phyloP scores from a whole-genome alignment of 1,140 invertebrate species.

The Drosophila bipectinata region DNA sequence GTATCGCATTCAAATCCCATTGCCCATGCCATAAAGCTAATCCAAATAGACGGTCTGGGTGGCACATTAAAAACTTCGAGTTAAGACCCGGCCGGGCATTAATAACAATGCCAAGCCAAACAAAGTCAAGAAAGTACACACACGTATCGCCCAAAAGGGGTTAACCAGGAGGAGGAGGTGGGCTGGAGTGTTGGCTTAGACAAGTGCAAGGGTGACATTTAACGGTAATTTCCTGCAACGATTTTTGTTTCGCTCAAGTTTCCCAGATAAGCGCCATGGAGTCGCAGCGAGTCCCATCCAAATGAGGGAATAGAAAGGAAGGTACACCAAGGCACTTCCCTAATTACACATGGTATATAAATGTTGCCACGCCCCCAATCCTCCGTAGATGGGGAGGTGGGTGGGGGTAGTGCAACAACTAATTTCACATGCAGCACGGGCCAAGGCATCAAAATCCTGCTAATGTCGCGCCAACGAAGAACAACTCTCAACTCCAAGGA shows the following conservation, averaged over 20 bases:
- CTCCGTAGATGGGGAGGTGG: no score
- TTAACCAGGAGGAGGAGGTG: neutral
- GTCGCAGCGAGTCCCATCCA: neutral
- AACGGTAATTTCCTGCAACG: slow-evolving; percentile 68
- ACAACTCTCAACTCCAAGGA: slow-evolving; percentile 57
- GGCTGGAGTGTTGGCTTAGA: slow-evolving; percentile 10
- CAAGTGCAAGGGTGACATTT: slow-evolving; percentile 69
- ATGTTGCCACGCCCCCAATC: slow-evolving; percentile 48
- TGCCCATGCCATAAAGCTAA: slow-evolving; percentile 17
- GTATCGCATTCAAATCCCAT: slow-evolving; percentile 10
- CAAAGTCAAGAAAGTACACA: slow-evolving; percentile 35
- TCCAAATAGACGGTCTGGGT: slow-evolving; percentile 31
- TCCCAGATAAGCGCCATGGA: slow-evolving; percentile 58
- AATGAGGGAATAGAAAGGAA: slow-evolving; percentile 42
- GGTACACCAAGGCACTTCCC: slow-evolving; percentile 59
- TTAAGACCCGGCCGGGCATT: slow-evolving; percentile 33
- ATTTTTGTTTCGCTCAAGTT: slow-evolving; percentile 52
- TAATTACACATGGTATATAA: slow-evolving; percentile 75
- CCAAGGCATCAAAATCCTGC: slow-evolving; percentile 73
- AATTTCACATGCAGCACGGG: slow-evolving; percentile 79
- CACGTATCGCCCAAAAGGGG: slow-evolving; percentile 24
- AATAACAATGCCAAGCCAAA: slow-evolving; percentile 48
- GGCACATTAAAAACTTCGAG: slow-evolving; percentile 45
- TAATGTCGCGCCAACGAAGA: slow-evolving; percentile 74
- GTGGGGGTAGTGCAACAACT: slow-evolving; percentile 58